Percentiles rank a stretch among this genome's conserved stretches.
Conservation (phyloP, 2,888 invertebrate species). For the Lasioglossum marginatum region DNA sequence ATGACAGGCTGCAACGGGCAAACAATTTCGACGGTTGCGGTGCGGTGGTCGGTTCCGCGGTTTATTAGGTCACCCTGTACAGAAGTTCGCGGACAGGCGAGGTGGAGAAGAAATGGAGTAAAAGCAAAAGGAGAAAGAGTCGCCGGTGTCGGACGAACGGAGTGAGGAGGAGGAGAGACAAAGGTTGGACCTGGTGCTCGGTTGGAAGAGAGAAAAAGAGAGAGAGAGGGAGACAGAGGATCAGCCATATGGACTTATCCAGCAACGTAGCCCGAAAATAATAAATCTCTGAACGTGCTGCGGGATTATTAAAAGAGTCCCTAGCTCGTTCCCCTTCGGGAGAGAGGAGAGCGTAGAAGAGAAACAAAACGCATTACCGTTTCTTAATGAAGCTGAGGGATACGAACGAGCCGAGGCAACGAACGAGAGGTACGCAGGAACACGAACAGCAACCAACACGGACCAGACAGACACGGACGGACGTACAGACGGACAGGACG, state of each 20-base stretch:
- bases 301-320: conserved; percentile 84
- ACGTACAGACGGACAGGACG: conserved; percentile 53
- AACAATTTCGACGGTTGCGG: background rate
- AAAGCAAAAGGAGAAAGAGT: conserved; percentile 46
- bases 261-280: conserved; percentile 83
- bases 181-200: conserved; percentile 53
- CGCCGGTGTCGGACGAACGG: conserved; percentile 31
- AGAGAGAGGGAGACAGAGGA: conserved; percentile 6
- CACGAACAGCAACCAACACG: conserved; percentile 55
- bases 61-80: conserved; percentile 68
- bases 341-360: conserved; percentile 76
- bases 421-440: conserved; percentile 71
- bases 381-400: conserved; percentile 84
- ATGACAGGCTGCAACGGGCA: background rate
- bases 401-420: conserved; percentile 76
- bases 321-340: conserved; percentile 77
- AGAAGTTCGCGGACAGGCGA: conserved; percentile 65
- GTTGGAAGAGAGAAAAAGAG: conserved; percentile 56
- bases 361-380: conserved; percentile 84
- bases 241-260: conserved; percentile 80
- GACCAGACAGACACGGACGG: background rate
- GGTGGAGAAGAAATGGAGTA: conserved; percentile 31
- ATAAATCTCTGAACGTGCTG: conserved; percentile 83
- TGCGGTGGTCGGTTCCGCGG: conserved; percentile 11
- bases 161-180: conserved; percentile 51